Evolutionary conservation across 2,888 invertebrate genomes (phyloP), one percentile per base, ranked within the genome.

Genomic region (Stenchaetothrips biformis): DNA sequence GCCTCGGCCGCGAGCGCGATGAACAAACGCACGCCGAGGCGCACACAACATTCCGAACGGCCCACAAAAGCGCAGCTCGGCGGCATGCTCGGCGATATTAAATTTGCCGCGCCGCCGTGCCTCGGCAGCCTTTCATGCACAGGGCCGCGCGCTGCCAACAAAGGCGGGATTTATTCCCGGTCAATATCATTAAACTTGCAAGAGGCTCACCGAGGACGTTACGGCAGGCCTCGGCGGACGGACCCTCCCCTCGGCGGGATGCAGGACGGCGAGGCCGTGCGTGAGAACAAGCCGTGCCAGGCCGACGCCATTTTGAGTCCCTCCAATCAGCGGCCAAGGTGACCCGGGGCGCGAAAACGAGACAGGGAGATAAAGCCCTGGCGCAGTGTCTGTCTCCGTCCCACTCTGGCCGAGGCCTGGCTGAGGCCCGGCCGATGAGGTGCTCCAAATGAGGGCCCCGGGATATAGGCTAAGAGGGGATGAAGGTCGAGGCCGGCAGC

Each of bases 151-250:
- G 21, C 67, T 21, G 9, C 21, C 67, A 67, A 67, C 67, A 67
- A 67, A 67, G 67, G 67, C 21, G 21, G 67, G 67, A 67, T 67
- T 67, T 67, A 67, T 67, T 67, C 67, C 67, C 67, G 67, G 67
- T 67, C 67, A 67, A 67, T 67, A 67, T 67, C 67, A 67, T 67
- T 67, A 67, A 67, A 67, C 67, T 18, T 67, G 67, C 21, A 67
- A 67, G 21, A 21, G 67, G 67, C 7, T n/a, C 6, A 21, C 21
- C 7, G 67, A 21, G 67, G 67, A 9, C 53, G 37, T 37, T 37
- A 37, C 37, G 37, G 37, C 37, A 37, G 37, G 37, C 37, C 37
- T 37, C 37, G 37, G 4, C 37, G 37, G 37, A 37, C 37, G 4
- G 37, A n/a, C 37, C 37, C 37, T 37, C 37, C 4, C 1, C 37